Percentiles rank a stretch among this genome's conserved stretches.
Conservation (phyloP, 2,888 invertebrate species). For the Podabrus alpinus region DNA sequence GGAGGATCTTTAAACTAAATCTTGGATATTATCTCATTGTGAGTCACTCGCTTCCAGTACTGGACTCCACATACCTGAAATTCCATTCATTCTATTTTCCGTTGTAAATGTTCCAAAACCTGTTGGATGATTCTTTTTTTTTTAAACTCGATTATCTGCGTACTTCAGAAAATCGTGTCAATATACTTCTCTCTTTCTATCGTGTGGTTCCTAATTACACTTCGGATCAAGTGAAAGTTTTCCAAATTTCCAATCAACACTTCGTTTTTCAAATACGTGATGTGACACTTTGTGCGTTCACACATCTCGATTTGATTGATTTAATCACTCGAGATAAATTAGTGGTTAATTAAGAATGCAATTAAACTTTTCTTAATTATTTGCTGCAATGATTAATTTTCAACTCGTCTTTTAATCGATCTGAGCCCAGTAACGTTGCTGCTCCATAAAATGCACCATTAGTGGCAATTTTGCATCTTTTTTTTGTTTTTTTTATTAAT, state of each 20-base stretch:
- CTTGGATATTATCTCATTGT: constrained; percentile 17
- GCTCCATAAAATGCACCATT: background rate
- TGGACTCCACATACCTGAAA: constrained; percentile 12
- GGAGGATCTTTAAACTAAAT: constrained; percentile 17
- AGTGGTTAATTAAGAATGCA: background rate
- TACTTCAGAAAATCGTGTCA: background rate
- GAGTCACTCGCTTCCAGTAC: constrained; percentile 17
- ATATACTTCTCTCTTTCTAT: background rate
- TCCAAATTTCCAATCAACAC: background rate
- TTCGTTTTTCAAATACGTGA: background rate
- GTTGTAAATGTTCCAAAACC: background rate
- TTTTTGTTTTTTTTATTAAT: background rate
- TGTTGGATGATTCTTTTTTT: background rate
- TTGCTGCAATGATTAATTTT: background rate
- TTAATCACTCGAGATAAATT: background rate
- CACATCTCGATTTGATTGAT: background rate
- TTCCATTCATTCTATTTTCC: background rate
- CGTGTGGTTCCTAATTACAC: background rate
- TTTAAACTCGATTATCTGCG: background rate
- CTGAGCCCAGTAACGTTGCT: too few species aligned
- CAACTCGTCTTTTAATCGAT: background rate
- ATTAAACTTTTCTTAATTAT: background rate
- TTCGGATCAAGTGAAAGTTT: background rate
- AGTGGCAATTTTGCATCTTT: background rate
- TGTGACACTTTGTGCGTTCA: background rate